Base-by-base conservation (phyloP, 2,113 vertebrate species). In the Callopanchax toddi region DNA sequence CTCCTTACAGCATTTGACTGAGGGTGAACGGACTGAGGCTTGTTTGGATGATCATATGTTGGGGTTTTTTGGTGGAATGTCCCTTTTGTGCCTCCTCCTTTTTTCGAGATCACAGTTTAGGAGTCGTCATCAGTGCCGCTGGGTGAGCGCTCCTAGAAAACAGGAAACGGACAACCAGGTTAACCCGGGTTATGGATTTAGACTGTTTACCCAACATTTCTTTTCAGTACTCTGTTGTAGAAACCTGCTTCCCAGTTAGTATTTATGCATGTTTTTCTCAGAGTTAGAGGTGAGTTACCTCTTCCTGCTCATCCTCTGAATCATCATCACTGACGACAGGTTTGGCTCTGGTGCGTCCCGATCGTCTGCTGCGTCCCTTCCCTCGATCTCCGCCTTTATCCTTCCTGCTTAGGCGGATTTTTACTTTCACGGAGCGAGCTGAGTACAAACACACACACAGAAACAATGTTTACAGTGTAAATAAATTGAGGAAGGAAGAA, bases 301-400 rank as follows among this genome's bases (percentile, higher is more conserved):
- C 96, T 71, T 98, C 95, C 78, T 93, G 95, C 65, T 98, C 95
- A 25, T 97, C 96, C 26, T 98, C 96, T 0, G 94, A 97, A 74
- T 97, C 96, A 0, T 98, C 96, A 0, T 98, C 96, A n/a, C 96
- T 96, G 52, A 98, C 94, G 0, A 98, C 95, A 0, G 96, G 95
- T 76, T 96, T 98, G 75, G 96, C 95, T 67, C 95, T 84, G 59
- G 92, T 94, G 0, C 96, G 93, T 46, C 94, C 94, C 0, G 88
- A 89, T 22, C 96, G 91, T 43, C 95, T 89, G 5, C 94, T 92
- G 1, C 95, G 94, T 13, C 87, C 92, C 82, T 93, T 97, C 80
- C 81, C 94, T 44, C 67, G 92, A 76, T 77, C 96, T 61, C 72
- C 93, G 66, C 48, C 92, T 86, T 96, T 96, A 67, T 98, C 95